Base-by-base conservation (phyloP, 2,113 vertebrate species). In the Ailuropoda melanoleuca region DNA sequence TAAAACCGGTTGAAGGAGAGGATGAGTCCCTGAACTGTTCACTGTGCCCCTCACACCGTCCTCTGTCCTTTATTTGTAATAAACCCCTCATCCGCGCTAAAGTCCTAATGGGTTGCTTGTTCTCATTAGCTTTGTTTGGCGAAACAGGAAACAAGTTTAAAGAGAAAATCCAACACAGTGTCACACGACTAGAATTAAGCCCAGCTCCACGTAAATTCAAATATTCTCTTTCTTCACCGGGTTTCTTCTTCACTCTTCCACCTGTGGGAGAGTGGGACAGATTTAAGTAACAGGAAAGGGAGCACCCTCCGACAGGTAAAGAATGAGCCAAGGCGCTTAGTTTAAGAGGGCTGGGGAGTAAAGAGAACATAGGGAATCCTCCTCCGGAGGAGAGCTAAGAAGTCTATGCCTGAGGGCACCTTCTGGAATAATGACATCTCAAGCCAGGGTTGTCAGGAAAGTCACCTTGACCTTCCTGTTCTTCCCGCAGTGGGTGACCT, bases 1-100 rank as follows among this genome's bases (percentile, higher is more conserved):
- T 60, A 43, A 60, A 15, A 93, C 8, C 0, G 4, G 5, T 18
- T 6, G 11, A 23, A 48, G 15, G 2, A 21, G n/a, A n/a, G 21
- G 8, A 17, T 1, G 56, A 12, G 2, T 19, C n/a, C 7, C 29
- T 11, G n/a, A 37, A 10, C n/a, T 34, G 4, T 12, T 17, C 15
- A 9, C 3, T 14, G 4, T 0, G 0, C 3, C 23, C 37, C 13
- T 15, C 31, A 2, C 4, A 0, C 15, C 2, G 1, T 0, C 14
- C 6, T 53, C 24, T 23, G 1, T 11, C 53, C 39, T 12, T 9
- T 4, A 7, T 6, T 1, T 3, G 3, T 17, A 1, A 0, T 13
- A 5, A 29, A 26, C 10, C 21, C 13, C 12, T 19, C 1, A 6
- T 46, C 48, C 1, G 14, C 60, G 14, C 26, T 4, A 23, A 56